Evolutionary conservation across 2,113 vertebrate species (phyloP).

Genomic region (Eretmochelys imbricata): DNA sequence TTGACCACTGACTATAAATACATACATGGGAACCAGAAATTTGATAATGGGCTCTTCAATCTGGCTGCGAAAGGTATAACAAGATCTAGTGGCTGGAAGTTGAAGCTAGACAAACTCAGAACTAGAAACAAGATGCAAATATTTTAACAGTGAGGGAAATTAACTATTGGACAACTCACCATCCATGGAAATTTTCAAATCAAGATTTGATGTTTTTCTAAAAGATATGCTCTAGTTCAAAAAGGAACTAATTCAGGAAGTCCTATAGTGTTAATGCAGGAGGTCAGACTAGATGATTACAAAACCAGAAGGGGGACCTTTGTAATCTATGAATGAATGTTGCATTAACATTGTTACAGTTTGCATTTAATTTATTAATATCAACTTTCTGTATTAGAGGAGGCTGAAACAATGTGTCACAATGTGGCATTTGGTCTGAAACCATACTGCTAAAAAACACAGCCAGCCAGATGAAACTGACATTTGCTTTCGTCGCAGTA

Average conservation of each 20-base stretch:
- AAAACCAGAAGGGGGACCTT: neutral
- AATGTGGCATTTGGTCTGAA: constrained; percentile 1
- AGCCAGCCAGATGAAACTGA: neutral
- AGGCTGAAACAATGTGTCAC: constrained; percentile 1
- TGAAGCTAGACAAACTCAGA: neutral
- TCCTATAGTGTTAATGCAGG: neutral
- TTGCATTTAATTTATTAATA: constrained; percentile 38
- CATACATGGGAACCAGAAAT: neutral
- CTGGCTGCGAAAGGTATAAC: neutral
- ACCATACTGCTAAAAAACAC: constrained; percentile 10
- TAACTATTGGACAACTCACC: neutral
- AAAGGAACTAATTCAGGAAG: neutral
- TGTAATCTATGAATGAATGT: constrained; percentile 42
- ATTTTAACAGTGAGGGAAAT: neutral
- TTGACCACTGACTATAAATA: neutral
- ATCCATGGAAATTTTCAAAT: constrained; percentile 11
- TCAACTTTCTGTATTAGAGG: neutral
- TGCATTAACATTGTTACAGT: constrained; percentile 41
- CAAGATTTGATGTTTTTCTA: neutral
- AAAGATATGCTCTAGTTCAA: constrained; percentile 3
- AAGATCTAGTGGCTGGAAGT: neutral
- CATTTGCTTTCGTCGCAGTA: neutral
- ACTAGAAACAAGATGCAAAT: neutral
- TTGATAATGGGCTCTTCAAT: neutral
- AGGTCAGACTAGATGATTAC: constrained; percentile 50